These are phyloP conservation scores for Smittia sp. DNA, from an alignment of 2,888 invertebrate genomes.

Conservation along the genomic window DNA sequence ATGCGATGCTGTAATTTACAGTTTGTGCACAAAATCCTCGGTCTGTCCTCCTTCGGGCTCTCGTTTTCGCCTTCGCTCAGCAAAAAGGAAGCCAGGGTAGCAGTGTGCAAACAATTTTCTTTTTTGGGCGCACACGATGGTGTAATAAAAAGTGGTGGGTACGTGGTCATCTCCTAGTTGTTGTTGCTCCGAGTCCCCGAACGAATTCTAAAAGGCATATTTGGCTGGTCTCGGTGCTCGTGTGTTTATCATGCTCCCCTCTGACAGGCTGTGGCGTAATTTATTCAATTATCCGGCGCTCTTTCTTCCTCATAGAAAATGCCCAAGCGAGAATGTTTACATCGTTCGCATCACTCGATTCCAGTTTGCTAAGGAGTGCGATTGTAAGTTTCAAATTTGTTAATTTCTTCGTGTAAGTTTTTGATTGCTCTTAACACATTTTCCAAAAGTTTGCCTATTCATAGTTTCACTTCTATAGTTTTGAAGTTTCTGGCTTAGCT, in stretches of 20 bases:
- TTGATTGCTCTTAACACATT: too few species aligned
- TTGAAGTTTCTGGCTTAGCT: too few species aligned
- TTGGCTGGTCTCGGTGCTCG: too few species aligned
- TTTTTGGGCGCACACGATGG: not conserved
- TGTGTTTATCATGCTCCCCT: not conserved
- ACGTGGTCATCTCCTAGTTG: not conserved
- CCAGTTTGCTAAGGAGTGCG: too few species aligned
- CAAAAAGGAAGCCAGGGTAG: not conserved
- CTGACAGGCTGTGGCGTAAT: not conserved
- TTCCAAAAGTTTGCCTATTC: too few species aligned
- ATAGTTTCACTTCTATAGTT: too few species aligned
- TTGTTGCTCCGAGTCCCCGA: not conserved
- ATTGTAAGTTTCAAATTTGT: too few species aligned
- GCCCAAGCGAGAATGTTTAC: not conserved
- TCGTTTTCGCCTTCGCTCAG: not conserved
- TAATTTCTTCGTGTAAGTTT: too few species aligned
- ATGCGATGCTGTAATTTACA: slow-evolving; percentile 9
- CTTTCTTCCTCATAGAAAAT: not conserved
- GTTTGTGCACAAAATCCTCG: not conserved
- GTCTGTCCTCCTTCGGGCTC: not conserved
- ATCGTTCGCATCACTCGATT: too few species aligned
- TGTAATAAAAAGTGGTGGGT: not conserved
- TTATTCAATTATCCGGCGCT: not conserved
- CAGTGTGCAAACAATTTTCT: not conserved
- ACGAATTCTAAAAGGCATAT: too few species aligned